Conservation (phyloP, 1,140 invertebrate species). For the Penaeus chinensis region DNA sequence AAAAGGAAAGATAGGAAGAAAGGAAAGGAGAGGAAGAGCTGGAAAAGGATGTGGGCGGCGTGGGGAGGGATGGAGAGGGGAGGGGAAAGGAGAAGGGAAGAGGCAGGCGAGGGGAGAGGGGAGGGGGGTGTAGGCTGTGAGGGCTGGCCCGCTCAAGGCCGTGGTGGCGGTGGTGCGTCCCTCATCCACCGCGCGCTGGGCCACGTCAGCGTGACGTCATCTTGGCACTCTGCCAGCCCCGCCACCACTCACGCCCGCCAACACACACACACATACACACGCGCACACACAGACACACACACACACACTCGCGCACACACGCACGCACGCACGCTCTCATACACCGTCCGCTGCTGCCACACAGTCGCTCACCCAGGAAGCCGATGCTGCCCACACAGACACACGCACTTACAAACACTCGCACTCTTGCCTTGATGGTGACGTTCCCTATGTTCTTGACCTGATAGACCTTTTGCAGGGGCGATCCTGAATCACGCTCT, state of each 20-base stretch:
- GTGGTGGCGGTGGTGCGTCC: constrained; percentile 14
- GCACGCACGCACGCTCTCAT: not conserved
- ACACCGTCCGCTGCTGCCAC: constrained; percentile 9
- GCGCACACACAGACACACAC: constrained; percentile 40
- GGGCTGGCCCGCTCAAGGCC: constrained; percentile 36
- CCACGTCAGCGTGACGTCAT: constrained; percentile 53
- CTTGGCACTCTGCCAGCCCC: constrained; percentile 38
- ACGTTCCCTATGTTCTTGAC: no score
- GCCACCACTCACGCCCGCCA: constrained; percentile 36
- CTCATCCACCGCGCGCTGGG: constrained; percentile 18
- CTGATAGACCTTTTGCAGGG: no score
- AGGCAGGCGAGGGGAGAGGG: not conserved
- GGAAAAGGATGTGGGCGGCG: not conserved
- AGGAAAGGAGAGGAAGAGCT: not conserved
- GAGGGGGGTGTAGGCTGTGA: not conserved
- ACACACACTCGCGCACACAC: constrained; percentile 14
- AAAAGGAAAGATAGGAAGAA: not conserved
- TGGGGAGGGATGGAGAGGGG: not conserved
- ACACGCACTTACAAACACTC: constrained; percentile 2
- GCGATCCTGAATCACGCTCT: no score
- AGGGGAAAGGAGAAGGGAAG: not conserved
- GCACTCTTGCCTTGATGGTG: no score
- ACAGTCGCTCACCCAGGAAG: constrained; percentile 30
- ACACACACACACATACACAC: constrained; percentile 43
- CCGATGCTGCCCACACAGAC: constrained; percentile 9